Evolutionary conservation across 2,888 invertebrate species (phyloP).

Genomic region (Blastobasis adustella): DNA sequence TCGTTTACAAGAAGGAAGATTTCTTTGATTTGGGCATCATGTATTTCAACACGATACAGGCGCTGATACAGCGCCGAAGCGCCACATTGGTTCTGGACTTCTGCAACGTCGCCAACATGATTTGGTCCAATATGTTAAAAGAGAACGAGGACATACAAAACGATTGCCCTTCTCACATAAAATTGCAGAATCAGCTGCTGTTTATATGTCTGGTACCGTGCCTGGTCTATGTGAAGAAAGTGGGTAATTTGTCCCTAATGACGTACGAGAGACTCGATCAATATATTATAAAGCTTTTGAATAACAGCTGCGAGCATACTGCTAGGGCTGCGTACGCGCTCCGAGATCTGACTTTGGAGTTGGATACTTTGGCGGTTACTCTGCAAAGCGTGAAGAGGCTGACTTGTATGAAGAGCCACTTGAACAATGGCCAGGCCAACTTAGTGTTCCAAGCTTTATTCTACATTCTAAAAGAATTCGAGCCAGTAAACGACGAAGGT

Average conservation of each 20-base stretch:
- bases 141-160: constrained; percentile 28
- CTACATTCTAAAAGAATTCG: constrained; percentile 75
- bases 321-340: constrained; percentile 75
- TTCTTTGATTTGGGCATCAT: constrained; percentile 43
- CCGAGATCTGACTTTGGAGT: constrained; percentile 68
- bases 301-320: constrained; percentile 78
- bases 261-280: constrained; percentile 72
- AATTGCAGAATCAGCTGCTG: constrained; percentile 76
- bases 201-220: constrained; percentile 79
- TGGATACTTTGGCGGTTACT: constrained; percentile 55
- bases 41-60: constrained; percentile 47
- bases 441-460: constrained; percentile 77
- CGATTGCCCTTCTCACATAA: constrained; percentile 28
- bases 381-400: constrained; percentile 73
- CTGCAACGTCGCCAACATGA: constrained; percentile 44
- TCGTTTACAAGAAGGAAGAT: constrained; percentile 43
- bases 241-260: constrained; percentile 20
- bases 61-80: constrained; percentile 37
- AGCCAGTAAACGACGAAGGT: constrained; percentile 34
- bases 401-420: constrained; percentile 71
- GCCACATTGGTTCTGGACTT: constrained; percentile 42
- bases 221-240: constrained; percentile 43
- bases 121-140: constrained; percentile 39
- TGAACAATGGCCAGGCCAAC: constrained; percentile 77
- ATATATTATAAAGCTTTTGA: constrained; percentile 76